Percentiles rank a stretch among this genome's conserved stretches.
phyloP scores from a whole-genome alignment of 1,140 invertebrate genomes.

The Oncopeltus fasciatus region DNA sequence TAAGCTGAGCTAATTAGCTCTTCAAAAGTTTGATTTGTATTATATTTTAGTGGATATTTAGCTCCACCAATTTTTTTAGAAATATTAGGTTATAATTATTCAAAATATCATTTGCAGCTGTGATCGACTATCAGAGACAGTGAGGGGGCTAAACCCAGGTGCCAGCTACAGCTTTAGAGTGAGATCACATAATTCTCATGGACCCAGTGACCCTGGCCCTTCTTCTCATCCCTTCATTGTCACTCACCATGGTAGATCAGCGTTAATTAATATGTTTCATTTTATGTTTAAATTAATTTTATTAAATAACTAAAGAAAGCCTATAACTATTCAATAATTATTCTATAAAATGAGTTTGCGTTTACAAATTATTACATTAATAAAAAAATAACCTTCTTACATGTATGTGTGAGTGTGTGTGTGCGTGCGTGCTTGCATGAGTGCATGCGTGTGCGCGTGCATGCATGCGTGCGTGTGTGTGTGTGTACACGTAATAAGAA shows the following conservation, averaged over 20 bases:
- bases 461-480: background rate
- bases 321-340: no score
- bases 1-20: no score
- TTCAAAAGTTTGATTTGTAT: no score
- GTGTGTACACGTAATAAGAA: no score
- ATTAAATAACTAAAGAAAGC: no score
- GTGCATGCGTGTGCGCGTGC: background rate
- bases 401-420: no score
- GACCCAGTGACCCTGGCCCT: constrained; percentile 50
- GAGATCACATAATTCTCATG: constrained; percentile 62
- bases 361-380: no score
- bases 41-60: no score
- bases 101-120: constrained; percentile 29
- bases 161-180: constrained; percentile 55
- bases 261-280: no score
- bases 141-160: constrained; percentile 38
- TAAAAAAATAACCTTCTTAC: no score
- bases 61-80: background rate
- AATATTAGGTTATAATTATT: background rate
- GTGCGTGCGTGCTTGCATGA: background rate
- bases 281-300: no score
- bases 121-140: constrained; percentile 45
- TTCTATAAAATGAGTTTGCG: no score
- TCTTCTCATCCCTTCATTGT: constrained; percentile 37
- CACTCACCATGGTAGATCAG: constrained; percentile 14